Conservation (phyloP, 2,113 vertebrate genomes). For the Sterrhoptilus dennistouni region DNA sequence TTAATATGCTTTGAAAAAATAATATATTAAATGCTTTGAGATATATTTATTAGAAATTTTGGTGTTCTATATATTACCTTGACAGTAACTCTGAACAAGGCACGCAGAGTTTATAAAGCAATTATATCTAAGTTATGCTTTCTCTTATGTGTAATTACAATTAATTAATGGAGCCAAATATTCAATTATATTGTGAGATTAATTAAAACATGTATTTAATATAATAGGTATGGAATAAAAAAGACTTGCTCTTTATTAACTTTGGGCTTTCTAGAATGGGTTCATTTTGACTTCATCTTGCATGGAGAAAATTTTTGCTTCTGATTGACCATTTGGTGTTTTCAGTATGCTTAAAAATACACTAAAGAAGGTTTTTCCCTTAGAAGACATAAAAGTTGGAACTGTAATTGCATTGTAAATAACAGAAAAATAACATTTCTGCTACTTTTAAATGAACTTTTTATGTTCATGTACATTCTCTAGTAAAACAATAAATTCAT, state of each 20-base stretch:
- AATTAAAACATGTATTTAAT: background rate
- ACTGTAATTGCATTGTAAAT: background rate
- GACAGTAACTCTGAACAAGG: background rate
- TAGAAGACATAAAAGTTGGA: background rate
- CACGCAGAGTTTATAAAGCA: background rate
- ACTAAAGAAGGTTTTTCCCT: background rate
- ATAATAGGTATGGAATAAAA: background rate
- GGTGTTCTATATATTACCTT: background rate
- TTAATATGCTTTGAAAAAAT: background rate
- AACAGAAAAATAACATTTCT: background rate
- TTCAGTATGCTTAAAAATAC: background rate
- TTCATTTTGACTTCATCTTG: background rate
- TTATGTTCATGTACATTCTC: background rate
- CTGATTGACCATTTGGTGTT: background rate
- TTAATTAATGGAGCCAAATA: background rate
- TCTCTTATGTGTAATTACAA: background rate
- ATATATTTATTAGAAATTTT: background rate
- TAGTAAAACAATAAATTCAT: background rate
- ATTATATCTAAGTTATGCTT: background rate
- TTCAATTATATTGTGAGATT: background rate
- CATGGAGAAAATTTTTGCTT: background rate
- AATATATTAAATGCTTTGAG: background rate
- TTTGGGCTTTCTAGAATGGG: background rate
- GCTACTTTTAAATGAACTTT: background rate
- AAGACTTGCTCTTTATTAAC: background rate